phyloP scores from a whole-genome alignment of 2,113 vertebrate species.

The Galbula dea region DNA sequence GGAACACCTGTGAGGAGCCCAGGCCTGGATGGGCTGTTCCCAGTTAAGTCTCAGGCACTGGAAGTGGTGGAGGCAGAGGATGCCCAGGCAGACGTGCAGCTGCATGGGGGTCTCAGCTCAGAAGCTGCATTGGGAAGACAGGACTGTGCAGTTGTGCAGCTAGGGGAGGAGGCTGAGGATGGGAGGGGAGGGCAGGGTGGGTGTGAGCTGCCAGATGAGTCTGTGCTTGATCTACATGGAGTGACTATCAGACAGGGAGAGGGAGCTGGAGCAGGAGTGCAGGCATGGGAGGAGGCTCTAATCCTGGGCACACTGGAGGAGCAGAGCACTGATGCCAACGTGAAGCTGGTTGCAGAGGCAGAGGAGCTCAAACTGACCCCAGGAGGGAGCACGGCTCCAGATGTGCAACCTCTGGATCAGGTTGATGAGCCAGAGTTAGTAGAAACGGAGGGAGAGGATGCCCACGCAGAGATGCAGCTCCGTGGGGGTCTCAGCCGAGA shows the following conservation, averaged over 20 bases:
- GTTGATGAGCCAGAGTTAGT: fast-evolving
- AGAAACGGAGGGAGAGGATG: neutral
- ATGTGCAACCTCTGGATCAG: neutral
- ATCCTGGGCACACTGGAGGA: neutral
- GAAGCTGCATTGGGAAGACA: neutral
- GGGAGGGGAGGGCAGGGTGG: too few relatives aligned
- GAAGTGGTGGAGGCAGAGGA: neutral
- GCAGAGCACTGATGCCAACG: neutral
- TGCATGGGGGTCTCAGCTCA: neutral
- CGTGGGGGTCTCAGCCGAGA: fast-evolving
- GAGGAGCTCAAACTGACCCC: neutral
- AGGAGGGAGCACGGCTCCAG: neutral
- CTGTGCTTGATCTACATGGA: neutral
- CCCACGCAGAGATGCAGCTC: fast-evolving
- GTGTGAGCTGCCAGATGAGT: neutral
- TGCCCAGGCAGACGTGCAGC: neutral
- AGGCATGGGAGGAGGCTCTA: neutral
- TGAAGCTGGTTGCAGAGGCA: neutral
- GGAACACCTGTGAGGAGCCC: neutral
- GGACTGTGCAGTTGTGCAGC: neutral
- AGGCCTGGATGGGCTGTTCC: neutral
- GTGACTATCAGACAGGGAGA: neutral
- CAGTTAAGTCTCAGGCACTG: neutral
- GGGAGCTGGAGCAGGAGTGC: neutral
- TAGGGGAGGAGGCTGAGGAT: neutral